These are phyloP conservation scores for Lophura nycthemera DNA, from an alignment of 2,113 vertebrate species.

Conservation along the genomic window DNA sequence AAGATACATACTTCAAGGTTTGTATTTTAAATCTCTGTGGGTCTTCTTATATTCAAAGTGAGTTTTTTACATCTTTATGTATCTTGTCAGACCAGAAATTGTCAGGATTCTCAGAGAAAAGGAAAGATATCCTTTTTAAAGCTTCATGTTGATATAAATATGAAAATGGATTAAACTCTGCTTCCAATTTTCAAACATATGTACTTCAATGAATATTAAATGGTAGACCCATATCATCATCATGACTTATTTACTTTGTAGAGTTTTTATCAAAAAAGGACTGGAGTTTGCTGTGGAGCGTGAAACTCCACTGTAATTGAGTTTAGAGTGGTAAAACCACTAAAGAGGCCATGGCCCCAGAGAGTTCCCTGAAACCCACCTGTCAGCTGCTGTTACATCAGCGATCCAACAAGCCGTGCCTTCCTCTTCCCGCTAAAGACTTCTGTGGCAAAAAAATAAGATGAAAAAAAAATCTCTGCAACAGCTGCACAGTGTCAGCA, in stretches of 20 bases:
- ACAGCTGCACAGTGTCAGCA: slow-evolving; percentile 85
- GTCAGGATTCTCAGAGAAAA: slow-evolving; percentile 62
- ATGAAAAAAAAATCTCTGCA: slow-evolving; percentile 41
- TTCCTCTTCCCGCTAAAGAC: slow-evolving; percentile 77
- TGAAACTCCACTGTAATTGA: slow-evolving; percentile 85
- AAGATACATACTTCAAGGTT: slow-evolving; percentile 10
- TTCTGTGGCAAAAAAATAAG: slow-evolving; percentile 60
- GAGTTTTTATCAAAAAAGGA: slow-evolving; percentile 83
- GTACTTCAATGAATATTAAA: slow-evolving; percentile 88
- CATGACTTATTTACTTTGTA: slow-evolving; percentile 83
- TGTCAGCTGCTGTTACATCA: slow-evolving; percentile 97
- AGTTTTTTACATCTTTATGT: slow-evolving; percentile 49
- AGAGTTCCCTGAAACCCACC: slow-evolving; percentile 92
- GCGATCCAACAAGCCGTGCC: slow-evolving; percentile 78
- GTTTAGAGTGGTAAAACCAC: slow-evolving; percentile 84
- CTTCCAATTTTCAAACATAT: slow-evolving; percentile 85
- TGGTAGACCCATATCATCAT: slow-evolving; percentile 80
- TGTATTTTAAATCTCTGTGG: slow-evolving; percentile 34
- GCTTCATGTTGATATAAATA: slow-evolving; percentile 92
- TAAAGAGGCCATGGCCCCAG: slow-evolving; percentile 87
- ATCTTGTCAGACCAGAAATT: slow-evolving; percentile 63
- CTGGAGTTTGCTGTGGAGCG: slow-evolving; percentile 77
- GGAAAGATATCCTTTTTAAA: slow-evolving; percentile 75
- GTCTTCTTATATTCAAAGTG: slow-evolving; percentile 8
- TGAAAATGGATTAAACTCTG: slow-evolving; percentile 87